These are phyloP conservation scores for Actinernus sp. DNA, from an alignment of 92 coral and sea anemone species.

Conservation along the genomic window DNA sequence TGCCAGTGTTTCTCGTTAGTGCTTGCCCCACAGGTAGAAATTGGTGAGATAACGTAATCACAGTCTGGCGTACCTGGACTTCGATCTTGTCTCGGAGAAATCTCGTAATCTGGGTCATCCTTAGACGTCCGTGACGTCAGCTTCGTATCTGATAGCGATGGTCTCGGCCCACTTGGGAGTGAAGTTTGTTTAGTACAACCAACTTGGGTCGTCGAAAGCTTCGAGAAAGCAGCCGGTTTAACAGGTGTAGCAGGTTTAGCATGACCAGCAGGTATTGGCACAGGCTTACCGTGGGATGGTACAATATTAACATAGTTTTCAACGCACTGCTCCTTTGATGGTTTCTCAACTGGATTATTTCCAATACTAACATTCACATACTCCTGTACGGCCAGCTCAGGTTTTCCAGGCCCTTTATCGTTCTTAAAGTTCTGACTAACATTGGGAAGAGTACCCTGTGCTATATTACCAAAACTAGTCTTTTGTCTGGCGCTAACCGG, in stretches of 20 bases:
- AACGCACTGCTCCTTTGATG: too few relatives aligned
- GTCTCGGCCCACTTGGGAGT: not conserved
- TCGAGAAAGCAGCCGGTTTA: conserved; percentile 13
- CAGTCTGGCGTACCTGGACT: not conserved
- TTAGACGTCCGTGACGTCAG: not conserved
- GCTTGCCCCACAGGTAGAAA: too few relatives aligned
- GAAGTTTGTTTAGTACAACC: not conserved
- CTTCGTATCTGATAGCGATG: too few relatives aligned
- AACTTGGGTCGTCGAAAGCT: not conserved
- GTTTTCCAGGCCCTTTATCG: too few relatives aligned
- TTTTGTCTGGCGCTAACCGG: too few relatives aligned
- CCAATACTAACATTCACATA: conserved; percentile 24
- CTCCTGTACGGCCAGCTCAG: too few relatives aligned
- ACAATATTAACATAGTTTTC: conserved; percentile 45
- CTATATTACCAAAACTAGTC: too few relatives aligned
- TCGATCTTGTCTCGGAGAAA: not conserved
- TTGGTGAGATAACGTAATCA: conserved; percentile 11
- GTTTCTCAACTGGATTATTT: not conserved
- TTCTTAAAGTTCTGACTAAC: too few relatives aligned
- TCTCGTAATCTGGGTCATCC: not conserved
- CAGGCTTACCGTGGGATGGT: not conserved
- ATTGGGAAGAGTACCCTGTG: too few relatives aligned
- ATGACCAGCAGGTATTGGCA: conserved; percentile 4
- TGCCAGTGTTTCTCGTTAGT: too few relatives aligned
- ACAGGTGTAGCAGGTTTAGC: not conserved